These are phyloP conservation scores for Holothuria glaberrima DNA, from an alignment of 35 echinoderm and acorn worm genomes.

Conservation along the genomic window DNA sequence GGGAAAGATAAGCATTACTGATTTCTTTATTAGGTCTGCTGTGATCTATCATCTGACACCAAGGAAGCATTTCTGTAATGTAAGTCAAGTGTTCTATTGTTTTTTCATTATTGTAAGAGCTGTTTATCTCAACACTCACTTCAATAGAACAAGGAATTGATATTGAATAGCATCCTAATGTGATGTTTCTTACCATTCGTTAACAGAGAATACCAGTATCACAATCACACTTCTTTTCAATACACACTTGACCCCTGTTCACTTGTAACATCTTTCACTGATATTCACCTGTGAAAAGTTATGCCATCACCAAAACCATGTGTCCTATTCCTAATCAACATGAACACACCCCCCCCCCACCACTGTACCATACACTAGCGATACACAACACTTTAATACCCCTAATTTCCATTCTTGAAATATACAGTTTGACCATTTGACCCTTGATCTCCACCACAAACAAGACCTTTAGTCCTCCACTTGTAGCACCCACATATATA, in stretches of 20 bases:
- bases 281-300: neutral
- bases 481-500: neutral
- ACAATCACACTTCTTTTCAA: too few relatives aligned
- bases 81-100: neutral
- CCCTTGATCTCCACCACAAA: neutral
- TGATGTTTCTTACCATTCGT: too few relatives aligned
- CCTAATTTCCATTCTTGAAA: neutral
- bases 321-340: neutral
- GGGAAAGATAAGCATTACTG: neutral
- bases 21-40: neutral
- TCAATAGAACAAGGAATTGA: neutral
- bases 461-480: neutral
- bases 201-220: too few relatives aligned
- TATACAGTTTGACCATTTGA: neutral
- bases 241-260: too few relatives aligned
- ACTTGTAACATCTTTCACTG: neutral
- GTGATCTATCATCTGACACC: too few relatives aligned
- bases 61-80: too few relatives aligned
- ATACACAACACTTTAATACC: neutral
- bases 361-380: neutral
- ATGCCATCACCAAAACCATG: neutral
- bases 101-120: neutral
- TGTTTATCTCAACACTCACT: neutral
- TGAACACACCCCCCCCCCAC: too few relatives aligned
- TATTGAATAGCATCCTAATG: too few relatives aligned